Evolutionary conservation across 1,140 invertebrate species (phyloP).

Genomic region (Drosophila rufa): DNA sequence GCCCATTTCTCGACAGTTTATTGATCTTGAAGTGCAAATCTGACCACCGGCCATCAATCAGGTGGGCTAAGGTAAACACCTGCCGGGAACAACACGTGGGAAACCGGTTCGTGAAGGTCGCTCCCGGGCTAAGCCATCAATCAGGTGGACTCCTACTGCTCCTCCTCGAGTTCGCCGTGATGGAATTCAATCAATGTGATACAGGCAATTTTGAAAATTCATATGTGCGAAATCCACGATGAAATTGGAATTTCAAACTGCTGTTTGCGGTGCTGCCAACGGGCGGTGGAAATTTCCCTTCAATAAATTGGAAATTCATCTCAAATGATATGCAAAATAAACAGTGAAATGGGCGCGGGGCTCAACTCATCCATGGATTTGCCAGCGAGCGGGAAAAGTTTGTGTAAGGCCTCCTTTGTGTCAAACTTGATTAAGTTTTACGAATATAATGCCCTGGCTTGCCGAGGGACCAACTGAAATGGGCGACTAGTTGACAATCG

Average conservation of each 20-base stretch:
- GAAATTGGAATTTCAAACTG: constrained; percentile 53
- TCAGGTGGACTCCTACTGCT: constrained; percentile 36
- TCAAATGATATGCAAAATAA: constrained; percentile 72
- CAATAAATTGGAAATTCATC: constrained; percentile 42
- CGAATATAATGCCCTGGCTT: constrained; percentile 18
- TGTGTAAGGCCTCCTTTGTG: constrained; percentile 33
- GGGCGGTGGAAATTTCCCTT: constrained; percentile 22
- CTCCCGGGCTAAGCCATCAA: constrained; percentile 54
- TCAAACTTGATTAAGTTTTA: constrained; percentile 52
- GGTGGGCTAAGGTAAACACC: constrained; percentile 60
- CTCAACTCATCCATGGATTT: constrained; percentile 42
- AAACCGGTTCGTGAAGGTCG: constrained; percentile 42
- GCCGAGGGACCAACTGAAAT: constrained; percentile 8
- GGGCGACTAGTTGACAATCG: constrained; percentile 33
- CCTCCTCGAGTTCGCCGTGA: not conserved
- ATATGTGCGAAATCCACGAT: constrained; percentile 56
- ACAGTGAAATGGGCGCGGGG: constrained; percentile 45
- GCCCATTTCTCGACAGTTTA: constrained; percentile 45
- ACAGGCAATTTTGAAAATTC: constrained; percentile 58
- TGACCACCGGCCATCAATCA: constrained; percentile 75
- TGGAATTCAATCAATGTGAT: constrained; percentile 72
- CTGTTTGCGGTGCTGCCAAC: constrained; percentile 19
- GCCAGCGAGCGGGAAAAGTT: constrained; percentile 31
- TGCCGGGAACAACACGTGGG: constrained; percentile 29
- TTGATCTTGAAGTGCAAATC: constrained; percentile 58